phyloP scores from a whole-genome alignment of 2,113 vertebrate genomes.

The Silurus meridionalis region DNA sequence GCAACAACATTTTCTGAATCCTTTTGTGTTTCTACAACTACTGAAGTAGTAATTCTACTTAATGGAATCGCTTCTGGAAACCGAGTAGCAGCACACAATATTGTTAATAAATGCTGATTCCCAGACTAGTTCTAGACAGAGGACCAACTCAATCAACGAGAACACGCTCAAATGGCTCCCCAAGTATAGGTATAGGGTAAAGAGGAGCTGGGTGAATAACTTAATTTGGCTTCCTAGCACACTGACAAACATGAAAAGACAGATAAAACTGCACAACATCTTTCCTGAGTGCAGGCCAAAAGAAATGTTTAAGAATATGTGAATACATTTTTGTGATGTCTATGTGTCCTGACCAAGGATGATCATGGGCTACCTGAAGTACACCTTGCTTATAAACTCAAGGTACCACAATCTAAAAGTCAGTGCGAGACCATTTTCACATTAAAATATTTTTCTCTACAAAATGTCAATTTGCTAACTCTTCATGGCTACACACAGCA shows the following conservation, averaged over 20 bases:
- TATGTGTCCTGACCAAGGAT: no score
- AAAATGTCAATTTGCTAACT: not conserved
- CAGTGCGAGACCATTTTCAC: not conserved
- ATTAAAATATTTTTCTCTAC: not conserved
- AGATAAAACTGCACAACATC: not conserved
- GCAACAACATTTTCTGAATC: no score
- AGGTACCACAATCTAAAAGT: not conserved
- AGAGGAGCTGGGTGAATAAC: not conserved
- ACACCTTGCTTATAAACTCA: not conserved
- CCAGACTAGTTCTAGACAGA: no score
- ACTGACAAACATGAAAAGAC: not conserved
- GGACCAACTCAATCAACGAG: no score
- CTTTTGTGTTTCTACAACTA: no score
- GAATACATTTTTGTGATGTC: no score
- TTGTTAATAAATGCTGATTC: no score
- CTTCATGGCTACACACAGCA: no score
- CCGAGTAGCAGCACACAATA: no score
- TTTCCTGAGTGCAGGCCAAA: not conserved
- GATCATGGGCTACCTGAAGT: no score
- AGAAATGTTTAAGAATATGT: not conserved
- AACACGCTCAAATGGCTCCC: not conserved
- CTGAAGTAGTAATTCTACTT: no score
- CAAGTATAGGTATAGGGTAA: not conserved
- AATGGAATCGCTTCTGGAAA: no score
- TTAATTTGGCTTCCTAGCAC: not conserved